Evolutionary conservation across 1,140 invertebrate species (phyloP), one percentile per base, ranked within the genome.

Genomic region (Hycleus cichorii): DNA sequence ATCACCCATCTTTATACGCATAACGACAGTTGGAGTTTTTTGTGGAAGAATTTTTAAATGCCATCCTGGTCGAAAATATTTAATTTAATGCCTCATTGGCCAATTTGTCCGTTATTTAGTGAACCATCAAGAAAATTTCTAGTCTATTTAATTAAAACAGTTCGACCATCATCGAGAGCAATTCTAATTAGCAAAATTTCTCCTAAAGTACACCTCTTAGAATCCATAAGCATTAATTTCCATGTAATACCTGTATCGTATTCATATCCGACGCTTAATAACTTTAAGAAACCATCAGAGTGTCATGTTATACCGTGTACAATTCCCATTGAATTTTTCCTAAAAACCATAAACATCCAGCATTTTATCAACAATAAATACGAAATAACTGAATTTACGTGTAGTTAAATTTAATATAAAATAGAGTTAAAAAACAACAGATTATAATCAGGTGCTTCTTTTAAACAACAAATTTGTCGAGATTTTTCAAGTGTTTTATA

Each of bases 391-490:
- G 32, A 32, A 7, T 32, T 32, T 32, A 42, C 40, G 40, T 42
- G 11, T n/a, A 42, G 40, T n/a, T n/a, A 42, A 42, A 42, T n/a
- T 42, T 42, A 10, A 11, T 42, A n/a, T 42, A 42, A 42, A 42
- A 42, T 39, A 57, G 48, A 59, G 32, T 5, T 4, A 38, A 11
- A 47, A 56, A n/a, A 3, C 25, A 11, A 32, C 12, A 53, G 46
- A 53, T 45, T 54, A 52, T 42, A 49, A 62, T 62, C 62, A 61
- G 61, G 57, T 65, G 58, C 56, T 55, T 57, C 59, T 51, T 12
- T 58, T 46, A 63, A 59, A 60, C 64, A 32, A 68, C 62, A 68
- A 68, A 68, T 68, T 68, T 68, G 66, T 68, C 64, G 58, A 62
- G 64, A 64, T 59, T 64, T 65, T 63, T 65, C 57, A 56, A 56